Conservation (phyloP, 2,113 vertebrate genomes). For the Oenanthe oenanthe region DNA sequence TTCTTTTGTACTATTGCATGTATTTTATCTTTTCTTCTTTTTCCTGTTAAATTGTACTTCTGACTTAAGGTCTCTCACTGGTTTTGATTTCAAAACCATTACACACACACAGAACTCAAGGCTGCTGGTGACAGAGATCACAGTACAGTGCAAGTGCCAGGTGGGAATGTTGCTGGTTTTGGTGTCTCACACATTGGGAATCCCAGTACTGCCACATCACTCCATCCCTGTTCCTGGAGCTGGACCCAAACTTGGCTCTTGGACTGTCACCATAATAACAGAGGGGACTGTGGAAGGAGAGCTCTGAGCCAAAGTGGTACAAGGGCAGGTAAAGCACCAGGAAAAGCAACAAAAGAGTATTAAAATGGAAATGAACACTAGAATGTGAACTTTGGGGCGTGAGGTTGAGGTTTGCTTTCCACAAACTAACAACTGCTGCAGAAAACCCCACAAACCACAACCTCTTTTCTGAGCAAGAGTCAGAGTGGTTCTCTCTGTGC, state of each 20-base stretch:
- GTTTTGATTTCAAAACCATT: no score
- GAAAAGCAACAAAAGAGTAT: background rate
- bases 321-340: background rate
- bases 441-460: constrained; percentile 5
- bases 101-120: background rate
- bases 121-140: background rate
- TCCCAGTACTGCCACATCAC: background rate
- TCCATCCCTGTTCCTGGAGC: background rate
- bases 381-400: background rate
- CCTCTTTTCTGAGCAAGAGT: background rate
- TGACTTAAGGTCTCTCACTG: no score
- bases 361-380: background rate
- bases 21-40: no score
- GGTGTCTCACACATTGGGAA: background rate
- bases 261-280: background rate
- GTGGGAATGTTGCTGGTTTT: background rate
- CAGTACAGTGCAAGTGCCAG: background rate
- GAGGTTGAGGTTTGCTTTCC: background rate
- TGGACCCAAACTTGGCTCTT: background rate
- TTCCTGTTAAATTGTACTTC: no score
- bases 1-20: no score
- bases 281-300: background rate
- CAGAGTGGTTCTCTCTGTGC: background rate
- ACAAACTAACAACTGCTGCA: background rate
- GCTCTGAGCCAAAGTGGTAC: background rate